Evolutionary conservation across 1,140 invertebrate species (phyloP).

Genomic region (Coenobita brevimanus): DNA sequence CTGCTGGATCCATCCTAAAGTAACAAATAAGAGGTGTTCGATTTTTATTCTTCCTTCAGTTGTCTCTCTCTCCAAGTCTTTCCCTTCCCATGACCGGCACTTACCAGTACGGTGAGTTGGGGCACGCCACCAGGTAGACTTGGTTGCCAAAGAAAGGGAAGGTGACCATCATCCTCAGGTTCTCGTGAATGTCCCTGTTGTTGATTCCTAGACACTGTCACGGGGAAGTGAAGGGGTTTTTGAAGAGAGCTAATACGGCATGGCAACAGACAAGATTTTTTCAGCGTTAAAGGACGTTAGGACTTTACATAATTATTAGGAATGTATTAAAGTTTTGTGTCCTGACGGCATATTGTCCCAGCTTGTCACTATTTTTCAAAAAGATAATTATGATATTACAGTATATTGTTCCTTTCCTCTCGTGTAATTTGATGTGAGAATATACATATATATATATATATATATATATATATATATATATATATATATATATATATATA

Average conservation of each 20-base stretch:
- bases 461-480: neutral
- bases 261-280: too few relatives aligned
- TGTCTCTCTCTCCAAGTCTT: neutral
- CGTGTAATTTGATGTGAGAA: neutral
- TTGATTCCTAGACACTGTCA: slow-evolving; percentile 60
- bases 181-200: slow-evolving; percentile 52
- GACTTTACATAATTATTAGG: too few relatives aligned
- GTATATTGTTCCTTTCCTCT: too few relatives aligned
- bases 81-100: neutral
- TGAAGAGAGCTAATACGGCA: neutral
- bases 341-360: too few relatives aligned
- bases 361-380: too few relatives aligned
- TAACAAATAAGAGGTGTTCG: too few relatives aligned
- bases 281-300: too few relatives aligned
- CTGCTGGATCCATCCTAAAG: too few relatives aligned
- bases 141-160: slow-evolving; percentile 55
- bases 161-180: slow-evolving; percentile 50
- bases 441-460: neutral
- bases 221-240: neutral
- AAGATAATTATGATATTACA: too few relatives aligned
- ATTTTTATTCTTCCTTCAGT: neutral
- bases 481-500: neutral
- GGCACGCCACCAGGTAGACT: slow-evolving; percentile 61
- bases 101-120: slow-evolving; percentile 64
- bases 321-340: too few relatives aligned